phyloP scores from a whole-genome alignment of 1,140 invertebrate genomes.

The Scaptomyza pallida region DNA sequence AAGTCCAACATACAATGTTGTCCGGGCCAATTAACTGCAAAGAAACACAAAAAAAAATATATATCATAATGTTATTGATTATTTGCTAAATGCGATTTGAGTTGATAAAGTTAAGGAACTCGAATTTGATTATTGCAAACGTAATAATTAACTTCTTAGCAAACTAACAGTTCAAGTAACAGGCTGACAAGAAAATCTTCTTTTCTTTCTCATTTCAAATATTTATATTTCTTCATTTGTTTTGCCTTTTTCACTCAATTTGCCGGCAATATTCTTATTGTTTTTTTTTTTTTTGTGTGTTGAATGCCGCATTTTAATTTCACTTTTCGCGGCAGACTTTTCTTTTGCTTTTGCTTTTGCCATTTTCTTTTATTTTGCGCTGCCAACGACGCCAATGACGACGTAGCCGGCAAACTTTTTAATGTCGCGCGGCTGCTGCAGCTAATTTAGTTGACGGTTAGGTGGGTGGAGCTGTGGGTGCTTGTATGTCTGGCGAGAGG shows the following conservation, averaged over 20 bases:
- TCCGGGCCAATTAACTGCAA: slow-evolving; percentile 42
- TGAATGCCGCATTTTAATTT: slow-evolving; percentile 72
- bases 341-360: slow-evolving; percentile 26
- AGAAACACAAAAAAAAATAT: slow-evolving; percentile 20
- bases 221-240: slow-evolving; percentile 34
- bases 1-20: slow-evolving; percentile 42
- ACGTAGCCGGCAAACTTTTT: slow-evolving; percentile 73
- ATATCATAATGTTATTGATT: slow-evolving; percentile 27
- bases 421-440: slow-evolving; percentile 77
- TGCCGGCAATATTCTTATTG: slow-evolving; percentile 30
- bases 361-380: slow-evolving; percentile 55
- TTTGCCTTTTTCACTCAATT: slow-evolving; percentile 49
- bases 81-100: slow-evolving; percentile 1
- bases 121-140: slow-evolving; percentile 14
- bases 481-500: neutral
- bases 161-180: slow-evolving; percentile 1
- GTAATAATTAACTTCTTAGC: neutral
- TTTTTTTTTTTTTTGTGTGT: slow-evolving; percentile 27
- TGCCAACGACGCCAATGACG: slow-evolving; percentile 17
- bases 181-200: neutral
- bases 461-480: slow-evolving; percentile 13
- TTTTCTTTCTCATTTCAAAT: neutral
- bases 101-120: neutral
- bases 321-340: slow-evolving; percentile 72
- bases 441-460: slow-evolving; percentile 66